Evolutionary conservation across 2,113 vertebrate species (phyloP).

Genomic region (Azemiops feae): DNA sequence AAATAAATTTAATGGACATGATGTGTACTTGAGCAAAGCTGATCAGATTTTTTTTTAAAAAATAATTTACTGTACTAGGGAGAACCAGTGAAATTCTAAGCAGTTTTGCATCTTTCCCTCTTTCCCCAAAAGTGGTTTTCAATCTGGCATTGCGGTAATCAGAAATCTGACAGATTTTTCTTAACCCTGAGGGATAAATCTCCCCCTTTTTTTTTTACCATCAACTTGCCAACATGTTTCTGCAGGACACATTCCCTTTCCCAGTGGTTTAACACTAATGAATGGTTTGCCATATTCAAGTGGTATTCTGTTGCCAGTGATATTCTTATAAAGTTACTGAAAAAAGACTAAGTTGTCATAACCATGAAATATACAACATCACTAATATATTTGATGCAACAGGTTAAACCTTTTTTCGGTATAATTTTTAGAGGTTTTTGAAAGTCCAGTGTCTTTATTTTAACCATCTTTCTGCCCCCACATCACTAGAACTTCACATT

Average conservation of each 20-base stretch:
- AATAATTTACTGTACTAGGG: not conserved
- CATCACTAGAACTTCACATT: not conserved
- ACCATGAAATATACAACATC: not conserved
- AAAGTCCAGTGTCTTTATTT: not conserved
- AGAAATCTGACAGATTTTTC: not conserved
- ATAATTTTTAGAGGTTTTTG: not conserved
- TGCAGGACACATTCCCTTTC: not conserved
- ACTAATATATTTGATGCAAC: not conserved
- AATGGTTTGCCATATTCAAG: not conserved
- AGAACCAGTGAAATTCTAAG: not conserved
- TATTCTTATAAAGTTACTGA: not conserved
- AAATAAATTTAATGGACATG: not conserved
- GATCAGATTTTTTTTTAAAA: not conserved
- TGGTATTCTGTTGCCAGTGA: not conserved
- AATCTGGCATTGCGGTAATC: not conserved
- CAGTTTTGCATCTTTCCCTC: conserved; percentile 16
- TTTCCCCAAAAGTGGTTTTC: not conserved
- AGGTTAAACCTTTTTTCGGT: not conserved
- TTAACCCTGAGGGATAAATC: not conserved
- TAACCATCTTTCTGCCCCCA: not conserved
- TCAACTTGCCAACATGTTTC: not conserved
- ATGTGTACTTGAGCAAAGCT: not conserved
- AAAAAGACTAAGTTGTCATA: not conserved
- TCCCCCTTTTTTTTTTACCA: not conserved
- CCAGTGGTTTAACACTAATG: not conserved